phyloP scores from a whole-genome alignment of 2,113 vertebrate genomes.

The Pogona vitticeps region DNA sequence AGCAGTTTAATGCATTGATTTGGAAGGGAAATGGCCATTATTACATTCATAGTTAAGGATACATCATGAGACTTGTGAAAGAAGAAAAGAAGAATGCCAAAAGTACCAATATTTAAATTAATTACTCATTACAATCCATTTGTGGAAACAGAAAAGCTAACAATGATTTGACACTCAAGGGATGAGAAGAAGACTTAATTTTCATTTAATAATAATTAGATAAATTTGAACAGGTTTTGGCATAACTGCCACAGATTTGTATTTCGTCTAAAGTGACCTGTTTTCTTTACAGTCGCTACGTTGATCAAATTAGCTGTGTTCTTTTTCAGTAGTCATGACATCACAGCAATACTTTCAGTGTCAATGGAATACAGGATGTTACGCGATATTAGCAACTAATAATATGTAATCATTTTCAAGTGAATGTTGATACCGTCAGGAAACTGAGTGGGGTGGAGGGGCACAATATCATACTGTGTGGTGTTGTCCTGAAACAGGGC shows the following conservation, averaged over 20 bases:
- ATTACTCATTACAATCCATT: background rate
- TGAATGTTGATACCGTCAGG: background rate
- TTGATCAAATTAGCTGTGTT: too few species aligned
- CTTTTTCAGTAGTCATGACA: background rate
- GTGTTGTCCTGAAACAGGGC: background rate
- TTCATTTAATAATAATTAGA: background rate
- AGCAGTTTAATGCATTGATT: background rate
- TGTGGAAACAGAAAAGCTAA: background rate
- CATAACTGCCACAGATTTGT: background rate
- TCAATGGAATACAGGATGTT: too few species aligned
- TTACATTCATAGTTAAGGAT: background rate
- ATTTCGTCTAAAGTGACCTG: background rate
- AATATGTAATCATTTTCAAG: background rate
- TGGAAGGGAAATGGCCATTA: background rate
- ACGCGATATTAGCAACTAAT: background rate
- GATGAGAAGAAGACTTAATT: background rate
- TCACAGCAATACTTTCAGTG: background rate
- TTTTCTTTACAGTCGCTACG: background rate
- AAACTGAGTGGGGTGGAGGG: background rate
- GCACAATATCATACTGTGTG: background rate
- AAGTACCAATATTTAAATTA: background rate
- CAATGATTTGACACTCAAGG: background rate
- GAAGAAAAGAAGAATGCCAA: background rate
- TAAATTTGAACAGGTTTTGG: background rate
- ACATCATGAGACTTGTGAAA: background rate